phyloP scores from a whole-genome alignment of 2,797 vertebrate genomes.

The Argya squamiceps region DNA sequence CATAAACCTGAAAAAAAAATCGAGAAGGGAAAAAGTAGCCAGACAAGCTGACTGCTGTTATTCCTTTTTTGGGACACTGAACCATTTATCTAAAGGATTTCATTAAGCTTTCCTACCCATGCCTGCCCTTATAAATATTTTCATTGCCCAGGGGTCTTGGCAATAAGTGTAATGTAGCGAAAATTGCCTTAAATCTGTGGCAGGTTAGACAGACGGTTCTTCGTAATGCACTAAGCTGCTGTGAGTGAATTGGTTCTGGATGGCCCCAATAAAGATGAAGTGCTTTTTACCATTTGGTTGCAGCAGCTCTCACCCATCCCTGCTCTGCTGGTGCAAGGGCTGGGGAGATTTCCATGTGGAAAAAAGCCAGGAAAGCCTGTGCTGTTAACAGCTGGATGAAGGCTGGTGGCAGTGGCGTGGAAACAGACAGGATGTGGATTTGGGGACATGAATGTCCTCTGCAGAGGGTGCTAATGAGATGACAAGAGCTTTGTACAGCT shows the following conservation, averaged over 20 bases:
- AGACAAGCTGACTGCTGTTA: not conserved
- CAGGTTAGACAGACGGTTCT: not conserved
- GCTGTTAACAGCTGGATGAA: not conserved
- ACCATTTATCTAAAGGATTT: constrained; percentile 46
- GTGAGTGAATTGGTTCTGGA: not conserved
- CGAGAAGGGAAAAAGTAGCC: not conserved
- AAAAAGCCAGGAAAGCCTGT: not conserved
- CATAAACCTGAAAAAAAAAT: not conserved
- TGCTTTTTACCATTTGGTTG: not conserved
- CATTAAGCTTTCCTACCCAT: constrained; percentile 24
- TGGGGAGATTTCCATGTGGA: rapidly evolving
- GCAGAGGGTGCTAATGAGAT: not conserved
- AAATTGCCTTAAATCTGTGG: constrained; percentile 54
- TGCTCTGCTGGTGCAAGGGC: not conserved
- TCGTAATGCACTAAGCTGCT: not conserved
- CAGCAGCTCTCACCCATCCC: not conserved
- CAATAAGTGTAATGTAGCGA: constrained; percentile 45
- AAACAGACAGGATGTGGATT: not conserved
- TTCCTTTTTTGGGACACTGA: not conserved
- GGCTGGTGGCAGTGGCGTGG: not conserved
- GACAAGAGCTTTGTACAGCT: not conserved
- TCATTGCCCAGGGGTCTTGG: constrained; percentile 25
- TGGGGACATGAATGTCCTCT: not conserved
- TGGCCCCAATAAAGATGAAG: not conserved
- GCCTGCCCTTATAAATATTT: constrained; percentile 57